Conservation (phyloP, 2,888 invertebrate genomes). For the Polyommatus iphigenia region DNA sequence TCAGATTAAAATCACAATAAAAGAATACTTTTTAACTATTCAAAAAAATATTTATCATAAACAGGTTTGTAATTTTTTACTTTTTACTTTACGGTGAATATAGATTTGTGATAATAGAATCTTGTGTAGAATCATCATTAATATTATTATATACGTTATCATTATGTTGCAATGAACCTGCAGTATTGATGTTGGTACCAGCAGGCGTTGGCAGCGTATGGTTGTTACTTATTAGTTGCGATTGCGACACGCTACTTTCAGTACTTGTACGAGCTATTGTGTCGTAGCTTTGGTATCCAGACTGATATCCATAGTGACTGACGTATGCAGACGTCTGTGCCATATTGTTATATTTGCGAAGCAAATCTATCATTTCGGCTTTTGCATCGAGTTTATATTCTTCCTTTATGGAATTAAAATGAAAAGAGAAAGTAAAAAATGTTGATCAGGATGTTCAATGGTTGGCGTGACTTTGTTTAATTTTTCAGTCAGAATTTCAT, state of each 20-base stretch:
- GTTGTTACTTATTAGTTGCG: background rate
- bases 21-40: too few relatives aligned
- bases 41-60: too few relatives aligned
- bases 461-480: background rate
- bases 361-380: slow-evolving; percentile 27
- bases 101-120: too few relatives aligned
- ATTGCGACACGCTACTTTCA: slow-evolving; percentile 28
- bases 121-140: too few relatives aligned
- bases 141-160: too few relatives aligned
- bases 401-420: background rate
- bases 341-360: slow-evolving; percentile 28
- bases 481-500: background rate
- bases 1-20: too few relatives aligned
- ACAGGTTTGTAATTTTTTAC: too few relatives aligned
- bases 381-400: background rate
- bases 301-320: slow-evolving; percentile 31
- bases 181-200: too few relatives aligned
- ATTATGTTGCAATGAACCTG: too few relatives aligned
- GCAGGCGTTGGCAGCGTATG: too few relatives aligned
- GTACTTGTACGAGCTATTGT: slow-evolving; percentile 29
- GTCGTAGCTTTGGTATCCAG: slow-evolving; percentile 33
- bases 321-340: slow-evolving; percentile 22
- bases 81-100: too few relatives aligned
- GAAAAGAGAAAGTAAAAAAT: background rate
- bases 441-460: background rate